phyloP scores from a whole-genome alignment of 2,888 invertebrate genomes.

The Oscheius sp. region DNA sequence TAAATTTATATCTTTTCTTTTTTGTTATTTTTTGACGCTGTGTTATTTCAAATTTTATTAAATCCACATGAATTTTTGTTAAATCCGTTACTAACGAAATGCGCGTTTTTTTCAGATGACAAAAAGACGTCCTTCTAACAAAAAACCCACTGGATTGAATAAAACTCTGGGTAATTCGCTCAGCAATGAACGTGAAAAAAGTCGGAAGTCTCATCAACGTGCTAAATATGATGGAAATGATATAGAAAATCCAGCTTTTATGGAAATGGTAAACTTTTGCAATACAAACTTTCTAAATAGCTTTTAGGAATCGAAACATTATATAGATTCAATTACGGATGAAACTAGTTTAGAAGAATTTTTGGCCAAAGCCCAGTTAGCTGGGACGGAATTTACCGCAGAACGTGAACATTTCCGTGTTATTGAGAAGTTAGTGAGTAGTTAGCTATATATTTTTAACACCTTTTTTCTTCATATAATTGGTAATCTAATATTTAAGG shows the following conservation, averaged over 20 bases:
- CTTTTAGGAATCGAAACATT: constrained; percentile 47
- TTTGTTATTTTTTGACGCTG: no score
- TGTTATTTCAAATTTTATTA: no score
- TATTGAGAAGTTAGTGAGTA: constrained; percentile 57
- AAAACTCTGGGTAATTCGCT: constrained; percentile 64
- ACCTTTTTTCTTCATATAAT: neutral
- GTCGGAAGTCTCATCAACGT: constrained; percentile 44
- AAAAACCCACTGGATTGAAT: constrained; percentile 63
- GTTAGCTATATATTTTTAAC: neutral
- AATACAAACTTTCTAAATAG: neutral
- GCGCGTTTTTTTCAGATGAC: no score
- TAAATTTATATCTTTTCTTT: no score
- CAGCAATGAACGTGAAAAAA: constrained; percentile 53
- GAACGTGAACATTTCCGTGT: constrained; percentile 70
- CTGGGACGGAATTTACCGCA: constrained; percentile 86
- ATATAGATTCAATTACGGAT: constrained; percentile 65
- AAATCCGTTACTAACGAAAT: no score
- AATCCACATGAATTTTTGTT: no score
- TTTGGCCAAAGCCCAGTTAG: constrained; percentile 90
- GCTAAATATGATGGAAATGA: constrained; percentile 55
- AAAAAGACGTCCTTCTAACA: constrained; percentile 62
- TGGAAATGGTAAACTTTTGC: constrained; percentile 55
- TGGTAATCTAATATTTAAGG: constrained; percentile 34
- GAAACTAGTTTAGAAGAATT: constrained; percentile 83
- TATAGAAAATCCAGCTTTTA: constrained; percentile 59